Evolutionary conservation across 2,113 vertebrate species (phyloP).

Genomic region (Pedionomus torquatus): DNA sequence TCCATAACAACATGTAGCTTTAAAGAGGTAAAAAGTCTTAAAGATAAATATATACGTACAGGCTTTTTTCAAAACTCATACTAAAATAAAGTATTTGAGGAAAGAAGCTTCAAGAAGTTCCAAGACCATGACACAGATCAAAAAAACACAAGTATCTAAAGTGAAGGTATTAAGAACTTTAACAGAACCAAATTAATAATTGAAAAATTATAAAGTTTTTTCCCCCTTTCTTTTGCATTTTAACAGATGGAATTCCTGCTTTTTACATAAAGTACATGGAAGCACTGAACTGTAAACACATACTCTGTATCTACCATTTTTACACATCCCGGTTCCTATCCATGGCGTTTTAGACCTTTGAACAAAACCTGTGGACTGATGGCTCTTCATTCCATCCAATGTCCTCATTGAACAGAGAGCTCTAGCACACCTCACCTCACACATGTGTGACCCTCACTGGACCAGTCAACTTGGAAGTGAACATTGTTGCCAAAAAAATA

Average conservation of each 20-base stretch:
- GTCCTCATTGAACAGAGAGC: neutral
- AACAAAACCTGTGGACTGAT: neutral
- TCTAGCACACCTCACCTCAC: no score
- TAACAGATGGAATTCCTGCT: neutral
- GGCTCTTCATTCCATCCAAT: neutral
- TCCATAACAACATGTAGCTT: neutral
- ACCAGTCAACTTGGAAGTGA: neutral
- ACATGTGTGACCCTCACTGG: neutral
- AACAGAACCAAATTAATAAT: neutral
- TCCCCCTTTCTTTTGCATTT: neutral
- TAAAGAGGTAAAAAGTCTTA: neutral
- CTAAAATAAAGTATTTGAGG: neutral
- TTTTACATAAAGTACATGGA: neutral
- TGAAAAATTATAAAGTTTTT: neutral
- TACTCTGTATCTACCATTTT: neutral
- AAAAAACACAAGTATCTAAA: neutral
- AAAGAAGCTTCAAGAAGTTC: neutral
- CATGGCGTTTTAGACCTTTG: neutral
- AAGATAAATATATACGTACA: rapidly evolving
- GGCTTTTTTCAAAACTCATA: neutral
- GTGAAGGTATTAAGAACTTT: neutral
- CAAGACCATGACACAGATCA: neutral
- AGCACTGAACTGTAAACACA: neutral
- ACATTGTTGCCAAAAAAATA: neutral
- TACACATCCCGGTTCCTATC: rapidly evolving